Evolutionary conservation across 2,113 vertebrate genomes (phyloP), one percentile per base, ranked within the genome.

Genomic region (Craseonycteris thonglongyai): DNA sequence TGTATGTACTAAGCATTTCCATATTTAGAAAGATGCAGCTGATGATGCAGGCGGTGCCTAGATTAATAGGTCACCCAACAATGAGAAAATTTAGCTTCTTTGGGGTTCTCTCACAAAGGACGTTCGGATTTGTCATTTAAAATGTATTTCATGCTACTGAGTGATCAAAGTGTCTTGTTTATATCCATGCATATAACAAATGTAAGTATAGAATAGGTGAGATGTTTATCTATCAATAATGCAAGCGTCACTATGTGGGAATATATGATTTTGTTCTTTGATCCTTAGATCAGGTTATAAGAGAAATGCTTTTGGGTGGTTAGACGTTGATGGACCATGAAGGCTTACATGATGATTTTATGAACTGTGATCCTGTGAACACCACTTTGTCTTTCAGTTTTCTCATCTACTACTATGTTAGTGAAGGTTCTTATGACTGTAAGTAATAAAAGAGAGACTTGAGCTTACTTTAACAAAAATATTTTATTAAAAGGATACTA

Each of bases 1-100:
- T 97, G 95, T 96, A 98, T 98, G 98, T 98, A 98, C 97, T 59
- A 59, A 76, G 49, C 40, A 58, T 40, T 40, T 33, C 61, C 94
- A 96, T 97, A 97, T 98, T 98, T 97, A 93, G 91, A 56, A 81
- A 96, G 59, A 95, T 94, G 95, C 45, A 96, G 96, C 66, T 97
- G 97, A 96, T 97, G 69, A 96, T 78, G 91, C 89, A 85, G 95
- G 51, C 97, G 90, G 61, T 84, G 58, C 96, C 40, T 54, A 96
- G 74, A 79, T 66, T 89, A 96, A 97, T 75, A 94, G 61, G 51
- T 88, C 59, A 95, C 35, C 9, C 72, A 74, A 96, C 82, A 90
- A 28, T 54, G 49, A 79, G 74, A 72, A 85, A 83, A 40, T 2
- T 82, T 9, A 49, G 19, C 40, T 90, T 96, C 63, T 59, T 96